These are phyloP conservation scores for Stramonita haemastoma DNA, from an alignment of 2,888 invertebrate genomes.

Conservation along the genomic window DNA sequence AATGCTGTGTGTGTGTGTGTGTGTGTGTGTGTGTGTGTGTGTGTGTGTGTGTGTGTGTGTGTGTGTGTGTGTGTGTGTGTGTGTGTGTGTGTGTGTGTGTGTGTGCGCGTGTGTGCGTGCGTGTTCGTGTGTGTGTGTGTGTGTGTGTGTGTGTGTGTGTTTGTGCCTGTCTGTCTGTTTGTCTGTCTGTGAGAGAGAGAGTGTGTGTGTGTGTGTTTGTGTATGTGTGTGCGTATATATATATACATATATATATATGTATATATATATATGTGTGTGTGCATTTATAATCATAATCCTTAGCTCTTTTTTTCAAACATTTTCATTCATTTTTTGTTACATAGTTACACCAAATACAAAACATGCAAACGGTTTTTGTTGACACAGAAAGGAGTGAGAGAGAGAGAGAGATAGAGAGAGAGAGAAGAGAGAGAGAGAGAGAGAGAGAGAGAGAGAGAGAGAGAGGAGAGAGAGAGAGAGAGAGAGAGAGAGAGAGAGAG, in stretches of 20 bases:
- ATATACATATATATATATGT: background rate
- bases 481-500: background rate
- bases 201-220: background rate
- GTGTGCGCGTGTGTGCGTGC: background rate
- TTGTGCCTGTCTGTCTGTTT: background rate
- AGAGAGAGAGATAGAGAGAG: too few relatives aligned
- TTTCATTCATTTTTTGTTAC: too few relatives aligned
- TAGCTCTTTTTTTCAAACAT: too few relatives aligned
- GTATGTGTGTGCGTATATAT: background rate
- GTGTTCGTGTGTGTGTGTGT: background rate
- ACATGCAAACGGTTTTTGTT: too few relatives aligned
- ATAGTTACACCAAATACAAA: too few relatives aligned
- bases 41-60: background rate
- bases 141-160: background rate
- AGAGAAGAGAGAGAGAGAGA: too few relatives aligned
- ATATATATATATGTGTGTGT: too few relatives aligned
- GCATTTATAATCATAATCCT: too few relatives aligned
- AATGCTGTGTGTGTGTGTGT: background rate
- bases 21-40: background rate
- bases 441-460: too few relatives aligned
- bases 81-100: background rate
- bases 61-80: constrained; percentile 3
- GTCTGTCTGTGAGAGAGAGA: background rate
- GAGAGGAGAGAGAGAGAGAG: too few relatives aligned
- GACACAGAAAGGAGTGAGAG: too few relatives aligned